Percentiles rank a stretch among this genome's conserved stretches.
Evolutionary conservation across 2,797 vertebrate genomes (phyloP).

Genomic region (Lophotriccus pileatus): DNA sequence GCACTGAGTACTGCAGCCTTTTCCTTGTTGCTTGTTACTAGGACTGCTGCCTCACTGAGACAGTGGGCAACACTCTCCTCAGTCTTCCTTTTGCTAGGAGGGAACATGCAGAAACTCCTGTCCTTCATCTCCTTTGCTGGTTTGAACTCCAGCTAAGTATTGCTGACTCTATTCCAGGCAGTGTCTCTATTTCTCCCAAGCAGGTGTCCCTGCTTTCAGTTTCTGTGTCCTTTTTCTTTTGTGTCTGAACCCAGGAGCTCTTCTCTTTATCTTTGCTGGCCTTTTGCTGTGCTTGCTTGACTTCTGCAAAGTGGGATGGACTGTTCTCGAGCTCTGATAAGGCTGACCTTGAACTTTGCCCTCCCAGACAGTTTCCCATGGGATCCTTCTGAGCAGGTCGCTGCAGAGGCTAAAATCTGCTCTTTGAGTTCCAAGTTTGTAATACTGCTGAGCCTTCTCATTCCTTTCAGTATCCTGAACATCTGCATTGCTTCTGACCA

Average conservation of each 20-base stretch:
- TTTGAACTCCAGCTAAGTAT: background rate
- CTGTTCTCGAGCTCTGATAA: background rate
- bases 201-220: background rate
- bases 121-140: background rate
- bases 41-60: background rate
- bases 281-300: background rate
- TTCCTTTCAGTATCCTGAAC: background rate
- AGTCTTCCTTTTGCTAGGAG: background rate
- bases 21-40: background rate
- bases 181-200: background rate
- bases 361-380: background rate
- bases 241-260: background rate
- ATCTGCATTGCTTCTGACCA: background rate
- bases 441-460: background rate
- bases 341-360: background rate
- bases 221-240: background rate
- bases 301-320: background rate
- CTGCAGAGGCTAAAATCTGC: background rate
- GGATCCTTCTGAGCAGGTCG: background rate
- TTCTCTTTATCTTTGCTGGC: background rate
- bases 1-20: background rate
- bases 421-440: background rate
- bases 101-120: background rate
- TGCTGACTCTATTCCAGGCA: background rate
- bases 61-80: background rate